Conservation (phyloP, 2,797 vertebrate species). For the Orientallactaga sibirica region DNA sequence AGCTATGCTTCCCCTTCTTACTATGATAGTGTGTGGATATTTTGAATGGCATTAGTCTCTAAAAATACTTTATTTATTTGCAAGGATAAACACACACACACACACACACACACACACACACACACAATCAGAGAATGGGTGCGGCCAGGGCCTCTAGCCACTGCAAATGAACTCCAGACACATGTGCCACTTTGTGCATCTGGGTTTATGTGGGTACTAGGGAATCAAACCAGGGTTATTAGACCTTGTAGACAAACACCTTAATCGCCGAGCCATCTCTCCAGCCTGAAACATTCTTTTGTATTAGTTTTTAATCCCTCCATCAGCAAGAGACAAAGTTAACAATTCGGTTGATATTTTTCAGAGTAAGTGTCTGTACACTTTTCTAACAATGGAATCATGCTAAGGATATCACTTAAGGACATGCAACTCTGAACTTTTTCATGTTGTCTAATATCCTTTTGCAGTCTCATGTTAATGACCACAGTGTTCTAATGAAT, state of each 20-base stretch:
- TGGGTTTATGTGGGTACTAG: too few species aligned
- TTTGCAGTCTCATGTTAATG: background rate
- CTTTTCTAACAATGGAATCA: background rate
- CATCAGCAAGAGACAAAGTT: background rate
- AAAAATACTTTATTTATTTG: too few species aligned
- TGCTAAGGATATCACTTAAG: constrained; percentile 14
- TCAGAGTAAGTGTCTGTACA: background rate
- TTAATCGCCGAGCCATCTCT: too few species aligned
- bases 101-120: too few species aligned
- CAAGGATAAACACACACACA: too few species aligned
- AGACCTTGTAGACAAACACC: too few species aligned
- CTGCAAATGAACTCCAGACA: too few species aligned
- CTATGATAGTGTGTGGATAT: background rate
- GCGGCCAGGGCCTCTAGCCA: too few species aligned
- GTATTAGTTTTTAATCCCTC: background rate
- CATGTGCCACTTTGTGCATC: too few species aligned
- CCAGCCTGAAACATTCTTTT: constrained; percentile 15
- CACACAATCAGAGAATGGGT: too few species aligned
- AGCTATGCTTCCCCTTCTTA: background rate
- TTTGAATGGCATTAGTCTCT: background rate
- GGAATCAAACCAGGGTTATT: too few species aligned
- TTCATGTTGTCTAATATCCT: constrained; percentile 23
- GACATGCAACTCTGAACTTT: background rate
- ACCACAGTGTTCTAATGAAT: background rate
- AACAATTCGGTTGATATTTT: background rate